Evolutionary conservation across 1,140 invertebrate genomes (phyloP).

Genomic region (Scaptomyza montana): DNA sequence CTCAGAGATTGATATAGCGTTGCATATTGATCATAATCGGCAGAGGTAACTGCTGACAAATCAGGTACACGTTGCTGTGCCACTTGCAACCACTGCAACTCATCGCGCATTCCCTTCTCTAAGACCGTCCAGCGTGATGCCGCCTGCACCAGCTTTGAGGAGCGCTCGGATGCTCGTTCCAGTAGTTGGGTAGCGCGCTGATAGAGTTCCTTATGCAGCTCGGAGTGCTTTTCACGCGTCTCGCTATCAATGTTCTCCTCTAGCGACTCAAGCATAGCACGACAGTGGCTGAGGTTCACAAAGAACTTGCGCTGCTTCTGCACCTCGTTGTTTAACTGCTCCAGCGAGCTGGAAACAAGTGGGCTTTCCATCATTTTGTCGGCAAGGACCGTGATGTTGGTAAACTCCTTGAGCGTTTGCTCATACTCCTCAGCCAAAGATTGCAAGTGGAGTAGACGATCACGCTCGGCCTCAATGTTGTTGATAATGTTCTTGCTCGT

Average conservation of each 20-base stretch:
- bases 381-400: conserved; percentile 92
- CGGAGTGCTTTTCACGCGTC: conserved; percentile 89
- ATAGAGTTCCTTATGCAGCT: conserved; percentile 90
- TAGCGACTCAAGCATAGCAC: conserved; percentile 92
- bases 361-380: conserved; percentile 90
- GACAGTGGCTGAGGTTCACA: conserved; percentile 92
- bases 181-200: conserved; percentile 89
- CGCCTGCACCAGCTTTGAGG: conserved; percentile 92
- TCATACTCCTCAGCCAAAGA: conserved; percentile 93
- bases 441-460: conserved; percentile 89
- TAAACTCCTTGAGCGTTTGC: conserved; percentile 92
- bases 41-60: conserved; percentile 90
- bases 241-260: conserved; percentile 92
- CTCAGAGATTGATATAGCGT: conserved; percentile 91
- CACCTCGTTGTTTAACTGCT: conserved; percentile 93
- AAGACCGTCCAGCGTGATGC: conserved; percentile 92
- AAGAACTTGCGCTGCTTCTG: conserved; percentile 95
- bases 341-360: conserved; percentile 89
- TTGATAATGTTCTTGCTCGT: conserved; percentile 88
- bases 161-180: conserved; percentile 90
- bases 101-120: conserved; percentile 92
- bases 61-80: conserved; percentile 92
- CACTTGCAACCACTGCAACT: conserved; percentile 91
- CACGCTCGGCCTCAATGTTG: conserved; percentile 88
- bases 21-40: conserved; percentile 92